Conservation (phyloP, 1,140 invertebrate genomes). For the Aphis craccivora region DNA sequence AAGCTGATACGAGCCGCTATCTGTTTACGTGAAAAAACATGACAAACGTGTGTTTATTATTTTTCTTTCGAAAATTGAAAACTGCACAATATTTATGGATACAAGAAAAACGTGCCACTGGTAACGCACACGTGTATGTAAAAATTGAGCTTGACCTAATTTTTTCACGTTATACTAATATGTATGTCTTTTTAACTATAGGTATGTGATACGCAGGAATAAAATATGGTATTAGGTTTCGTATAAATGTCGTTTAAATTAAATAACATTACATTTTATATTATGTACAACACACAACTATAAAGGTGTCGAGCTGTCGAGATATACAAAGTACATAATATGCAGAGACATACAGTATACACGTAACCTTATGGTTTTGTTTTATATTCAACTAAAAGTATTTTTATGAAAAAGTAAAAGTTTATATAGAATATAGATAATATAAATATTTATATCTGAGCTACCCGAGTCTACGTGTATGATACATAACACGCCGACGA, state of each 20-base stretch:
- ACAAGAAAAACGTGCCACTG: constrained; percentile 41
- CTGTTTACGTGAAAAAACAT: not conserved
- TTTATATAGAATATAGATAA: not conserved
- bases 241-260: not conserved
- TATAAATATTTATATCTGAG: not conserved
- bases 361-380: not conserved
- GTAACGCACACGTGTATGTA: not conserved
- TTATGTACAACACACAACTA: not conserved
- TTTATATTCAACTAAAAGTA: not conserved
- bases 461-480: not conserved
- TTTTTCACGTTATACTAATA: not conserved
- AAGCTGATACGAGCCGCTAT: not conserved
- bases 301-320: not conserved
- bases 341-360: not conserved
- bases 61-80: constrained; percentile 31
- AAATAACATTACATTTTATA: not conserved
- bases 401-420: not conserved
- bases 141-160: not conserved
- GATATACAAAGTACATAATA: not conserved
- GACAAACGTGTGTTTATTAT: not conserved
- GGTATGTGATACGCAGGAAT: not conserved
- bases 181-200: not conserved
- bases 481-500: not conserved
- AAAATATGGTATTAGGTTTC: not conserved
- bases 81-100: not conserved